Evolutionary conservation across 1,140 invertebrate genomes (phyloP).

Genomic region (Panagrolaimus sp.): DNA sequence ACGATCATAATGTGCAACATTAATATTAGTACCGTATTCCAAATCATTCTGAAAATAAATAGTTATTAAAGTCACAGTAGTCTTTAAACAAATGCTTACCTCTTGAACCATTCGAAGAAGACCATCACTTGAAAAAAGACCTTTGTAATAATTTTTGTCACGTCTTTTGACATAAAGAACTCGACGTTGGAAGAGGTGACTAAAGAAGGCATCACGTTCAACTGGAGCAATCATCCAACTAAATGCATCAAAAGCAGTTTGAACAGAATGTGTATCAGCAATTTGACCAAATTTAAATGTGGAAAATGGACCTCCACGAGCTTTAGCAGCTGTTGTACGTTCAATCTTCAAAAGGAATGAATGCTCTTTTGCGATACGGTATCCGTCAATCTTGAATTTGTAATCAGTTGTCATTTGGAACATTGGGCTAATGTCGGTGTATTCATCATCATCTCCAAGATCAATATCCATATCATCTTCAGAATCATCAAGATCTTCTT

Average conservation of each 20-base stretch:
- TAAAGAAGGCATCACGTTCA: not conserved
- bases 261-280: not conserved
- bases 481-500: not conserved
- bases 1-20: slow-evolving; percentile 37
- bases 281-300: not conserved
- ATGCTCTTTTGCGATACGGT: not conserved
- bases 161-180: slow-evolving; percentile 28
- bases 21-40: slow-evolving; percentile 42
- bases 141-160: slow-evolving; percentile 33
- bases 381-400: slow-evolving; percentile 7
- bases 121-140: slow-evolving; percentile 35
- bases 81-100: not conserved
- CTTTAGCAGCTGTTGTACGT: not conserved
- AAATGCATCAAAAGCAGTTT: not conserved
- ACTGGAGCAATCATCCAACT: not conserved
- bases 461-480: slow-evolving; percentile 8
- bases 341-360: not conserved
- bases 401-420: not conserved
- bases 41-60: slow-evolving; percentile 18
- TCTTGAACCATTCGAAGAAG: slow-evolving; percentile 23
- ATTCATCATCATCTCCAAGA: not conserved
- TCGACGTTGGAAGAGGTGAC: slow-evolving; percentile 22
- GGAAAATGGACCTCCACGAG: not conserved
- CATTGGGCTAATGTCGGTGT: not conserved
- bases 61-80: too few relatives aligned